A percentile compares a stretch with the other conserved stretches of the same genome.
Evolutionary conservation across 2,113 vertebrate genomes (phyloP).

Genomic region (Prionailurus viverrinus): DNA sequence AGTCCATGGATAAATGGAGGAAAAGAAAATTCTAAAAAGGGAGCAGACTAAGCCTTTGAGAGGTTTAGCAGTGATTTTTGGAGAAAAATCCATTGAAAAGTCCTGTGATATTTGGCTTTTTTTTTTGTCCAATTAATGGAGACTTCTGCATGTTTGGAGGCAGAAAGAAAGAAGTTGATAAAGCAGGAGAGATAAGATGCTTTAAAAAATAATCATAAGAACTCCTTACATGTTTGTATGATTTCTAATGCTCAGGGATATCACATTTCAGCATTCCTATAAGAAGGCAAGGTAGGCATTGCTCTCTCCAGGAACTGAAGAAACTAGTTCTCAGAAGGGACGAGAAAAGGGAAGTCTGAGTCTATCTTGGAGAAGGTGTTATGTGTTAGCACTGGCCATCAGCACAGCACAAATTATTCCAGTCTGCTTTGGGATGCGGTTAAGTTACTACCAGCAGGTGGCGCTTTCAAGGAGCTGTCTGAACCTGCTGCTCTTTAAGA

Average conservation of each 20-base stretch:
- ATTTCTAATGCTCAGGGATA: neutral
- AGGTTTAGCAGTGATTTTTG: neutral
- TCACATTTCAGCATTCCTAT: neutral
- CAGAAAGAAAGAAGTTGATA: neutral
- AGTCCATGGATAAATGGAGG: neutral
- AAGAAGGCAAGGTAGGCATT: neutral
- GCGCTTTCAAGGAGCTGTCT: neutral
- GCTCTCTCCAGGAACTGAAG: neutral
- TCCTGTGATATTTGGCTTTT: neutral
- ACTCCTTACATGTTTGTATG: neutral
- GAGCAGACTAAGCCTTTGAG: neutral
- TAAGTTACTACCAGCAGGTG: conserved; percentile 46
- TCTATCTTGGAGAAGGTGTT: neutral
- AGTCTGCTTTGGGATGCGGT: neutral
- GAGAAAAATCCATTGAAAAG: neutral
- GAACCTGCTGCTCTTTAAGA: neutral
- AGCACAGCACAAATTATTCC: neutral
- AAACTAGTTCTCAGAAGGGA: neutral
- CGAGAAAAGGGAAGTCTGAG: neutral
- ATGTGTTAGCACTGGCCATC: neutral
- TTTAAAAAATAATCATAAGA: neutral
- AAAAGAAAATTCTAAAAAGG: neutral
- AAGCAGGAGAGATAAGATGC: neutral
- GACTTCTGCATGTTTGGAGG: neutral
- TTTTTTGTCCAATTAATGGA: neutral